phyloP scores from a whole-genome alignment of 2,888 invertebrate genomes.

The Oscheius sp. region DNA sequence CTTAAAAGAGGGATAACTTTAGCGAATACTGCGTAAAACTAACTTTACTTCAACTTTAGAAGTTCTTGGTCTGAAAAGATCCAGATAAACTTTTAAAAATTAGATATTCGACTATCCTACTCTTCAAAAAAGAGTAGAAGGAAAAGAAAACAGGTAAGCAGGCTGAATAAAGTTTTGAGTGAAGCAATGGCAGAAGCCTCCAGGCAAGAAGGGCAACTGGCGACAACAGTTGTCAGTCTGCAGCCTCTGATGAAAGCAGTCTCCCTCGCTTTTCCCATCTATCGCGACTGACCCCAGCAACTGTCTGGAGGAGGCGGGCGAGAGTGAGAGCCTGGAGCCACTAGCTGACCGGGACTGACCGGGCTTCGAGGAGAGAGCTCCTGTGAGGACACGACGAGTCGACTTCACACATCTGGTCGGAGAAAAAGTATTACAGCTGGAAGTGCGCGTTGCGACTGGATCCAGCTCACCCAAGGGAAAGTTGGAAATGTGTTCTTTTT shows the following conservation, averaged over 20 bases:
- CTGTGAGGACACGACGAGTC: background rate
- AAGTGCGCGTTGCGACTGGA: too few species aligned
- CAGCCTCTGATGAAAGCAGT: background rate
- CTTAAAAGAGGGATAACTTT: too few species aligned
- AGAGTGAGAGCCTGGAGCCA: background rate
- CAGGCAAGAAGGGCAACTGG: constrained; percentile 16
- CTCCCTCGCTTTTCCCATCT: constrained; percentile 13
- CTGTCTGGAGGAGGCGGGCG: constrained; percentile 14
- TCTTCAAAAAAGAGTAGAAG: background rate
- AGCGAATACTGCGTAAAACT: too few species aligned
- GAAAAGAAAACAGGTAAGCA: background rate
- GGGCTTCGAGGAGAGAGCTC: background rate
- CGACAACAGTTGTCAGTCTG: constrained; percentile 12
- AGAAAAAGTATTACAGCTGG: constrained; percentile 26
- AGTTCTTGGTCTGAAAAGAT: too few species aligned
- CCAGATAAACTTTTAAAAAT: too few species aligned
- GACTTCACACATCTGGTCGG: constrained; percentile 19
- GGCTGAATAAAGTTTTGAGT: background rate
- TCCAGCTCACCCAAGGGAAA: too few species aligned
- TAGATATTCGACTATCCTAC: too few species aligned
- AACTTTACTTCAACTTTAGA: too few species aligned
- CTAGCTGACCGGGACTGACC: background rate
- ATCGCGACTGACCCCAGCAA: constrained; percentile 23
- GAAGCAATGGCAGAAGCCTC: background rate
- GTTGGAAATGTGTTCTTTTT: background rate